Evolutionary conservation across 2,797 vertebrate genomes (phyloP), one percentile per base, ranked within the genome.

Genomic region (Saxicola maurus): DNA sequence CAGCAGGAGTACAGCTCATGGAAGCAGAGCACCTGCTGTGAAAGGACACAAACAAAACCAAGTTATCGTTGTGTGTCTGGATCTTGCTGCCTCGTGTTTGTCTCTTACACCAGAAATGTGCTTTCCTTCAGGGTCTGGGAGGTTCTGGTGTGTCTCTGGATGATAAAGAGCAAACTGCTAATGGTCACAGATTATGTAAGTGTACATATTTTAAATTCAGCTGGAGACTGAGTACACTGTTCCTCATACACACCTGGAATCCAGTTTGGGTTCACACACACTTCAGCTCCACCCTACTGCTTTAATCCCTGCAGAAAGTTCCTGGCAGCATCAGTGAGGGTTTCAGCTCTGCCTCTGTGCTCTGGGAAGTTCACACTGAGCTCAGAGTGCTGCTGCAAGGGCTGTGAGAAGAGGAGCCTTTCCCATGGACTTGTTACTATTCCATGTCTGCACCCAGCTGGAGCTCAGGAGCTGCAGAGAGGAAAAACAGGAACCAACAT

Each of bases 341-440:
- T 55, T 82, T 76, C 37, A 82, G 75, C 52, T 51, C 71, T 11
- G 5, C 49, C 62, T 28, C 82, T 18, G 40, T n/a, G 45, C 80
- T 76, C 77, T 74, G 82, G 74, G 87, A 94, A 89, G 82, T 27
- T 79, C 71, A 53, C 56, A 11, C 20, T 15, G 24, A 76, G 76
- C 49, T 89, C 64, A 24, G 27, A 78, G 57, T 53, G 60, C 62
- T 83, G 56, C 64, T 90, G 5, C 23, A 87, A 85, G 43, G 79
- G 38, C 66, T 93, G 84, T 94, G 93, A 87, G 89, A 95, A 93
- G 95, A 91, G 49, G 49, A 93, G 76, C 35, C 31, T 94, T 96
- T 95, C 94, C 94, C 94, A 95, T 91, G 67, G 93, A 91, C 74
- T 87, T 61, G 60, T 86, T 89, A 31, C 93, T 86, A 40, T 86